Evolutionary conservation across 2,888 invertebrate species (phyloP).

Genomic region (Pediacus dermestoides): DNA sequence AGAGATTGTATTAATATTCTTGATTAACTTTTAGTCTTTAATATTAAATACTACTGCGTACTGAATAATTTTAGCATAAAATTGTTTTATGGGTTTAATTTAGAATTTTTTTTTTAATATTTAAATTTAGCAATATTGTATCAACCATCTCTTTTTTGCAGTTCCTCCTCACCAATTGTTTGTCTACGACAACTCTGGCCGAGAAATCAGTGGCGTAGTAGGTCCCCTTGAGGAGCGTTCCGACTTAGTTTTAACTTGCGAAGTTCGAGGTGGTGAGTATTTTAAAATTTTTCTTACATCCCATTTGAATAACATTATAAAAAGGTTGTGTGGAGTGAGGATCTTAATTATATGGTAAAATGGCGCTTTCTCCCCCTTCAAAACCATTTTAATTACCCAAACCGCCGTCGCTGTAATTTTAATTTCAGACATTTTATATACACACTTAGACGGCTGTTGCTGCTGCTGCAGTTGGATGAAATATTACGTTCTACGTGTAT

Average conservation of each 20-base stretch:
- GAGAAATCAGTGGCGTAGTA: constrained; percentile 72
- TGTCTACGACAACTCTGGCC: constrained; percentile 79
- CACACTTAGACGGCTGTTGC: background rate
- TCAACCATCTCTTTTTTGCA: constrained; percentile 54
- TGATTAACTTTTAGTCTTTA: too few species aligned
- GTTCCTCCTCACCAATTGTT: constrained; percentile 86
- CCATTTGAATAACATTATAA: constrained; percentile 3
- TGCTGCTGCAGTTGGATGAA: background rate
- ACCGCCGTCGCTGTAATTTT: background rate
- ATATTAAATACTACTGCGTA: too few species aligned
- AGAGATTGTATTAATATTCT: too few species aligned
- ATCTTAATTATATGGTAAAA: constrained; percentile 1
- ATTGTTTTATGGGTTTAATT: too few species aligned
- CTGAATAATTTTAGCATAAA: too few species aligned
- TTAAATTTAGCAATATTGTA: background rate
- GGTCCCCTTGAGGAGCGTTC: constrained; percentile 82
- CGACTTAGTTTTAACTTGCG: constrained; percentile 76
- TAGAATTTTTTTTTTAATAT: too few species aligned
- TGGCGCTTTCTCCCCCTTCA: background rate
- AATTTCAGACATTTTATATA: background rate
- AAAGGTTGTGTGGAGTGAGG: too few species aligned
- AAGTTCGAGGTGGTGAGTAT: constrained; percentile 81
- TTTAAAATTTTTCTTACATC: constrained; percentile 2
- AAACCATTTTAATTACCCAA: constrained; percentile 4
- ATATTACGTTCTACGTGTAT: too few species aligned